phyloP scores from a whole-genome alignment of 2,113 vertebrate genomes.

The Dunckerocampus dactyliophorus region DNA sequence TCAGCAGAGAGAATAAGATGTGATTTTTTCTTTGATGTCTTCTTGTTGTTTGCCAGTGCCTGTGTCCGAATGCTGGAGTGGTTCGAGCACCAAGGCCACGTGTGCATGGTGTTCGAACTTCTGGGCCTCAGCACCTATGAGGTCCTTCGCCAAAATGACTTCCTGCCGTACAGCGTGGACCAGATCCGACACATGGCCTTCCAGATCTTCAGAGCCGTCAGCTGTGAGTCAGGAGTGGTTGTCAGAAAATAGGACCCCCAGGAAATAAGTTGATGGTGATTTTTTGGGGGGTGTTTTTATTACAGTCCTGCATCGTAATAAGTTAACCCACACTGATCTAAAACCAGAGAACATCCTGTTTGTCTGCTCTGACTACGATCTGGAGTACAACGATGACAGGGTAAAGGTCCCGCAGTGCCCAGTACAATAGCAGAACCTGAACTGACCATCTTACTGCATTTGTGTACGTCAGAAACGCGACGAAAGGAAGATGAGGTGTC shows the following conservation, averaged over 20 bases:
- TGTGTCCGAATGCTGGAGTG: constrained; percentile 93
- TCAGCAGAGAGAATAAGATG: background rate
- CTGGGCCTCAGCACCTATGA: constrained; percentile 92
- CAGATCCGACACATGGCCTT: constrained; percentile 90
- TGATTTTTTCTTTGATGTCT: background rate
- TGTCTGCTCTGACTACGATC: constrained; percentile 82
- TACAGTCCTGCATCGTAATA: constrained; percentile 89
- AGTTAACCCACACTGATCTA: constrained; percentile 93
- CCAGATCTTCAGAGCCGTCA: constrained; percentile 89
- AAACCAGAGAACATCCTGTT: constrained; percentile 97
- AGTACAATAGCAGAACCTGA: background rate
- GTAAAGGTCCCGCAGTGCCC: constrained; percentile 60
- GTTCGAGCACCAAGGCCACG: constrained; percentile 88
- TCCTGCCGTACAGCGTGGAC: constrained; percentile 86
- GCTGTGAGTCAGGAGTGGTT: constrained; percentile 78
- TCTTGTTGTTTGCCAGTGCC: constrained; percentile 46
- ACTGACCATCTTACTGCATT: background rate
- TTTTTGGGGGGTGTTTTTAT: constrained; percentile 28
- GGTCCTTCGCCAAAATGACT: constrained; percentile 86
- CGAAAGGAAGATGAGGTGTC: constrained; percentile 77
- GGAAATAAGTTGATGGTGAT: too few species aligned
- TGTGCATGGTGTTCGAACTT: constrained; percentile 93
- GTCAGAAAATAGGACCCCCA: too few species aligned
- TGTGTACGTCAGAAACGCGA: constrained; percentile 73
- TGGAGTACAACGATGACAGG: constrained; percentile 78